phyloP scores from a whole-genome alignment of 2,797 vertebrate genomes.

The Notamacropus eugenii region DNA sequence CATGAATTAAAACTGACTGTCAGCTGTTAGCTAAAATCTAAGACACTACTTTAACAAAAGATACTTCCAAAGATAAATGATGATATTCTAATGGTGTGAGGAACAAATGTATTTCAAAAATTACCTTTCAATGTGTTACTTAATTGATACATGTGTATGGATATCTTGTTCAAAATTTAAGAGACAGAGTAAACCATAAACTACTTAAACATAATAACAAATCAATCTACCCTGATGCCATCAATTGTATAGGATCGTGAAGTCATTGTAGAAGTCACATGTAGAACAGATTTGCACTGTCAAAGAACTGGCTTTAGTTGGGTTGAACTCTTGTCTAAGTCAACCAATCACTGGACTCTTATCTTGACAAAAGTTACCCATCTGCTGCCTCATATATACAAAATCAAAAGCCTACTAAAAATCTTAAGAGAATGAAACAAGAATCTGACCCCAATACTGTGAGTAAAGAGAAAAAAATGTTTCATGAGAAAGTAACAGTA shows the following conservation, averaged over 20 bases:
- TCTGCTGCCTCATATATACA: neutral
- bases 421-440: neutral
- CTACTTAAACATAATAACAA: neutral
- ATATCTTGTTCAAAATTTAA: neutral
- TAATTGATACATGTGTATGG: neutral
- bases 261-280: neutral
- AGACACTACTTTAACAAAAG: slow-evolving; percentile 9
- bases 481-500: neutral
- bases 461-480: neutral
- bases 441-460: neutral
- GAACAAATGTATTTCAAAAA: slow-evolving; percentile 12
- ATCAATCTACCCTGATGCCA: neutral
- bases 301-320: neutral
- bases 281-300: neutral
- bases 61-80: neutral
- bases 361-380: neutral
- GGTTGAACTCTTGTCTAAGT: neutral
- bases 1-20: neutral
- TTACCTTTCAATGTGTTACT: neutral
- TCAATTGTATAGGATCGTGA: neutral
- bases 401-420: neutral
- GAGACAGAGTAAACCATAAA: neutral
- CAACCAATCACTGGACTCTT: neutral
- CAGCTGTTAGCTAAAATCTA: slow-evolving; percentile 1
- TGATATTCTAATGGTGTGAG: neutral